Percentiles rank a stretch among this genome's conserved stretches.
phyloP scores from a whole-genome alignment of 2,113 vertebrate species.

The Grus americana region DNA sequence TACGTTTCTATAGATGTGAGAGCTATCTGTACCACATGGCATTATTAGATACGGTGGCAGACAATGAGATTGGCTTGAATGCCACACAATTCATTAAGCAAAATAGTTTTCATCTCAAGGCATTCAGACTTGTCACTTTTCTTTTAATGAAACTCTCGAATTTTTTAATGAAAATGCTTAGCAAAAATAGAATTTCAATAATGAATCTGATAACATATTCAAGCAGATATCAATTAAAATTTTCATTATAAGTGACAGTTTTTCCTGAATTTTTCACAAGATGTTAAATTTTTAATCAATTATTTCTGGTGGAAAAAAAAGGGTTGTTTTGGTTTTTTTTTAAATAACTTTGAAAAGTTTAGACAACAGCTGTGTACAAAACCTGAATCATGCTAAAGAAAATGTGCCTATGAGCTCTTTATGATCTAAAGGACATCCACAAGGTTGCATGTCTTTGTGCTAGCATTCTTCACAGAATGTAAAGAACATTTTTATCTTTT shows the following conservation, averaged over 20 bases:
- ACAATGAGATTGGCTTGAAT: neutral
- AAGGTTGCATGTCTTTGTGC: neutral
- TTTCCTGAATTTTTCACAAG: constrained; percentile 46
- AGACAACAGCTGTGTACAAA: neutral
- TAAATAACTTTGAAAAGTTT: neutral
- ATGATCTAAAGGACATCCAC: neutral
- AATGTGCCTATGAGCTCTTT: neutral
- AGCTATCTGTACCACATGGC: neutral
- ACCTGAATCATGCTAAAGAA: neutral
- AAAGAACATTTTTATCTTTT: neutral
- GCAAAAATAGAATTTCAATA: constrained; percentile 20
- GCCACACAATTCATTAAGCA: constrained; percentile 11
- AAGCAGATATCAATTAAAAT: constrained; percentile 53
- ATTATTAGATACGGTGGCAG: neutral
- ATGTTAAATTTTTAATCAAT: constrained; percentile 9
- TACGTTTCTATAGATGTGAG: neutral
- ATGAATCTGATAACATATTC: neutral
- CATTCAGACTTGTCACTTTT: neutral
- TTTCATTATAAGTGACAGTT: constrained; percentile 1
- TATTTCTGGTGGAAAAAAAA: neutral
- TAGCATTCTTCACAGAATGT: neutral
- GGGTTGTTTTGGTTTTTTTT: no score
- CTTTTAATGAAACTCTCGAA: neutral
- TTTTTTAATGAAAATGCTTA: neutral
- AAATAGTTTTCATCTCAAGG: neutral